Base-by-base conservation (phyloP, 2,797 vertebrate species). In the Mionectes olivaceus region DNA sequence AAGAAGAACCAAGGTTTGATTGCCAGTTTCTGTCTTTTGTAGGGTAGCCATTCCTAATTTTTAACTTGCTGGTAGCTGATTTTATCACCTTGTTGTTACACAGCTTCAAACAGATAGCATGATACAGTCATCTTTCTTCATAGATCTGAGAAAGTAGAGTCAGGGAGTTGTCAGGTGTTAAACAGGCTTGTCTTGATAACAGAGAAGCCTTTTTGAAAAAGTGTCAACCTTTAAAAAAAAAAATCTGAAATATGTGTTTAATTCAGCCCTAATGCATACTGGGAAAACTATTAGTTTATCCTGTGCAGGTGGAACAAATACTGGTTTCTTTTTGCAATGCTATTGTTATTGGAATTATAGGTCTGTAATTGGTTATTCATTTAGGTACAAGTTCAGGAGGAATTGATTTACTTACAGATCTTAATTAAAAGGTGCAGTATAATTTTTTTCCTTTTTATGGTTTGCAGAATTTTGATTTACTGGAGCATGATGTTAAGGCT, bases 401-500 rank as follows among this genome's bases (percentile, higher is more conserved):
- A 96, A 95, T 96, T 96, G 95, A 32, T 96, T 96, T 96, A 93
- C 90, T 97, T 96, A 95, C 94, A 95, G 94, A 94, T 94, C 91
- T 97, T 96, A 96, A 96, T 96, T 94, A 95, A 97, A 97, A 96
- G 94, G 94, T 95, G 93, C 90, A 94, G 90, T 96, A 94, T 94
- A 61, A 67, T 52, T 93, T 95, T 93, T 94, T 91, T 94, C 80
- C 52, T 96, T 95, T 73, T 94, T 97, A n/a, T 88, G 75, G 61
- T 89, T 95, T 96, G 92, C 93, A 94, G 94, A 94, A 85, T 96
- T 97, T 71, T 95, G 49, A 85, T 93, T 80, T 96, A 82, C 28
- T 95, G 94, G 63, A 96, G 93, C 94, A 93, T 96, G 93, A 68
- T 80, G 23, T 76, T 93, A 69, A 93, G 91, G 86, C 57, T 94